Evolutionary conservation across 1,140 invertebrate genomes (phyloP), one percentile per base, ranked within the genome.

Genomic region (Leucophenga varia): DNA sequence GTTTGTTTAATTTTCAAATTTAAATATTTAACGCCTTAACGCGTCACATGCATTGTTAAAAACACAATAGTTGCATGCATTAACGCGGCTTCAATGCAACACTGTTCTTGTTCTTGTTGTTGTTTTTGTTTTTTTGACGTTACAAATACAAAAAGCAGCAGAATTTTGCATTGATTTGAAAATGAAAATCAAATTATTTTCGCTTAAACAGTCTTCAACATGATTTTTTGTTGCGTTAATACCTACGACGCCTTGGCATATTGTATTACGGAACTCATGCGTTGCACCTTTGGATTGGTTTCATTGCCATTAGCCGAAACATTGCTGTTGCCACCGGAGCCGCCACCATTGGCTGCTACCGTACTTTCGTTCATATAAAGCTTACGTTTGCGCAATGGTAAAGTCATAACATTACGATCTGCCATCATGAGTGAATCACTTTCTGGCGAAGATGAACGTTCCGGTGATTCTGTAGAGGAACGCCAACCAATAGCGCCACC

Each of bases 211-310:
- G 57, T 64, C 57, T 67, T 67, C 31, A 16, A 21, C 13, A 20
- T 43, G 31, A 14, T 5, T 42, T 19, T 54, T 57, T 58, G 61
- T 63, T 65, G 55, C 28, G 48, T 59, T 57, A 12, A 44, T 35
- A 19, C 14, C 76, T 83, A 84, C 56, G 83, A 84, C 10, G 87
- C 84, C 51, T 84, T 82, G 7, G 88, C 89, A 64, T 88, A 91
- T 44, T 90, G 87, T 55, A 91, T 91, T 31, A 91, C 89, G 0
- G 88, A 89, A 54, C 82, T 89, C 59, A 89, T 85, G 36, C 88
- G 77, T 52, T 73, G 81, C 75, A 69, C 79, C 55, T 64, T 72
- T 17, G 55, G 44, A 36, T 46, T 49, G 17, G 17, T 39, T 51
- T 35, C 22, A 25, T 25, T 25, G 22, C 22, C 22, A 25, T 25